Evolutionary conservation across 2,113 vertebrate genomes (phyloP).

Genomic region (Malurus cyaneus): DNA sequence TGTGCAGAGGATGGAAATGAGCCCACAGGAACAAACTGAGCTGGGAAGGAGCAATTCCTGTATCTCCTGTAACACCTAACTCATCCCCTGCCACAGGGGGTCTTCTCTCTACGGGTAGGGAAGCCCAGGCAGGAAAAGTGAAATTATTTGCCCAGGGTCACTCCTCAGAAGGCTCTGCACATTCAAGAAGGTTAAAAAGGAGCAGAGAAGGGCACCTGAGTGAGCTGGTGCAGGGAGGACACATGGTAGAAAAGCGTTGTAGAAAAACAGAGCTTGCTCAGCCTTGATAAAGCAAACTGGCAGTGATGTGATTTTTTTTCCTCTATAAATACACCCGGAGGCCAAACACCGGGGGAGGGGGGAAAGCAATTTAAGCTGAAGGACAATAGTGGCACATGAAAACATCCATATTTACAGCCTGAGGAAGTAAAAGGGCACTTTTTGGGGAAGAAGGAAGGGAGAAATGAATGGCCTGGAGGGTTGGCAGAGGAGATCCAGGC

Average conservation of each 20-base stretch:
- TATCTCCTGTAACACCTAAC: neutral
- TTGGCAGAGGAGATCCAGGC: neutral
- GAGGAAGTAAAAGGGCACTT: neutral
- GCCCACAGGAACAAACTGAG: too few relatives aligned
- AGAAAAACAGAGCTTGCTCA: neutral
- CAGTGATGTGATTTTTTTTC: neutral
- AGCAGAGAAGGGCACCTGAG: neutral
- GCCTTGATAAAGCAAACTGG: neutral
- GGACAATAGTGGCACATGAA: neutral
- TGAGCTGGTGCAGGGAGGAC: neutral
- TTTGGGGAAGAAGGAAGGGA: neutral
- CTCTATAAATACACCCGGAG: conserved; percentile 30
- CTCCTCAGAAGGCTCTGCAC: neutral
- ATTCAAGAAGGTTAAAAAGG: neutral
- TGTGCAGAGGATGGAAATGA: neutral
- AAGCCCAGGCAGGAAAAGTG: neutral
- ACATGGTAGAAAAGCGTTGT: neutral
- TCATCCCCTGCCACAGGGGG: neutral
- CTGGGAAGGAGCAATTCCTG: neutral
- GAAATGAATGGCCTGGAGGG: neutral
- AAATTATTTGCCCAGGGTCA: neutral
- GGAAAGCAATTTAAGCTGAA: conserved; percentile 8
- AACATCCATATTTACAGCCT: neutral
- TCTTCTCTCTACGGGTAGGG: neutral
- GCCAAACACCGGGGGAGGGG: neutral